A percentile compares a stretch with the other conserved stretches of the same genome.
Evolutionary conservation across 2,888 invertebrate genomes (phyloP).

Genomic region (Gnatocerus cornutus): DNA sequence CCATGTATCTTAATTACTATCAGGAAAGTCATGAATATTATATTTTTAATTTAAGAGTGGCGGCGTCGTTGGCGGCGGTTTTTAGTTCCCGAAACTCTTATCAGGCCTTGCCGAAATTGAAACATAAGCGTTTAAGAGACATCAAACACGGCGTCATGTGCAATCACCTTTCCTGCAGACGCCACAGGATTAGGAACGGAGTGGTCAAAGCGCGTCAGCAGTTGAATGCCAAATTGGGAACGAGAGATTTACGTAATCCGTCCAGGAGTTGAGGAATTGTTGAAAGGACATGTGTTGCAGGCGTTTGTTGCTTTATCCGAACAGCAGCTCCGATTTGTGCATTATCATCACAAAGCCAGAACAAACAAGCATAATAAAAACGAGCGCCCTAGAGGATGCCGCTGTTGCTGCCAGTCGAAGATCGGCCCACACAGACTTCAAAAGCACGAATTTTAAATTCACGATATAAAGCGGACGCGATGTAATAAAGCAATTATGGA

Average conservation of each 20-base stretch:
- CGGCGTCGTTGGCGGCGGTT: constrained; percentile 4
- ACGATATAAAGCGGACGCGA: constrained; percentile 27
- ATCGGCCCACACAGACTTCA: constrained; percentile 39
- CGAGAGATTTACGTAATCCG: constrained; percentile 53
- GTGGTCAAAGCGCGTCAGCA: constrained; percentile 42
- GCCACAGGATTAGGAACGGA: constrained; percentile 26
- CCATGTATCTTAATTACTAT: constrained; percentile 50
- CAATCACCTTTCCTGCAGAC: constrained; percentile 25
- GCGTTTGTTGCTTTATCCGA: constrained; percentile 45
- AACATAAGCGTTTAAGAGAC: constrained; percentile 41
- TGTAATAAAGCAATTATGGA: constrained; percentile 36
- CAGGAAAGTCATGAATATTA: constrained; percentile 50
- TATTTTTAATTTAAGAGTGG: constrained; percentile 49
- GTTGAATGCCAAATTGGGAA: constrained; percentile 54
- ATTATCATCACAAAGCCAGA: constrained; percentile 50
- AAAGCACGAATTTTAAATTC: constrained; percentile 40
- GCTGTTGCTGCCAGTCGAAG: constrained; percentile 28
- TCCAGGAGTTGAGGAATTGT: constrained; percentile 47
- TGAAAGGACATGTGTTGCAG: constrained; percentile 42
- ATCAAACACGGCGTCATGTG: constrained; percentile 45
- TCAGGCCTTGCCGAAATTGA: constrained; percentile 40
- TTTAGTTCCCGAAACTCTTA: constrained; percentile 30
- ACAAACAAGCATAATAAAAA: constrained; percentile 45
- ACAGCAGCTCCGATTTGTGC: constrained; percentile 44
- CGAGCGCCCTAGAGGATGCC: constrained; percentile 23